Percentiles rank a stretch among this genome's conserved stretches.
Evolutionary conservation across 2,888 invertebrate species (phyloP).

Genomic region (Drosophila demipolita): DNA sequence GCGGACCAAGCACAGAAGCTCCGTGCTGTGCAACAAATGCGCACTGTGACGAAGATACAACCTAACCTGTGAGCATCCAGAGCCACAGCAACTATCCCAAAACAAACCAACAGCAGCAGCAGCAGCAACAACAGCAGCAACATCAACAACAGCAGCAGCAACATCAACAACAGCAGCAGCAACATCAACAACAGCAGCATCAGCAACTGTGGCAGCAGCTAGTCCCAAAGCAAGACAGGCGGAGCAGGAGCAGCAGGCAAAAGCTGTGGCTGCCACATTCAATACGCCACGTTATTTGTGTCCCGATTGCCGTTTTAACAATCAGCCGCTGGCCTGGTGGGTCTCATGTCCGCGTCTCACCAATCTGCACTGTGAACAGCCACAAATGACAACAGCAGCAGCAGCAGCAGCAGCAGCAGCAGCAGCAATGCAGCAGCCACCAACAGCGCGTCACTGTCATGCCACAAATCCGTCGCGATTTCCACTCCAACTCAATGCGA

Average conservation of each 20-base stretch:
- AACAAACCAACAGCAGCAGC: slow-evolving; percentile 15
- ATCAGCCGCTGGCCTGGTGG: slow-evolving; percentile 84
- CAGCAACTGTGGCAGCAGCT: slow-evolving; percentile 12
- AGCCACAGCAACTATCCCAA: slow-evolving; percentile 29
- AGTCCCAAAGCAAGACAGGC: slow-evolving; percentile 36
- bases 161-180: slow-evolving; percentile 5
- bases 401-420: slow-evolving; percentile 55
- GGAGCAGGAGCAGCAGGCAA: background rate
- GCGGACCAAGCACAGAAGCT: slow-evolving; percentile 65
- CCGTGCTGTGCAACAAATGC: slow-evolving; percentile 83
- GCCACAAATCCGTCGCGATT: slow-evolving; percentile 58
- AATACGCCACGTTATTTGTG: slow-evolving; percentile 81
- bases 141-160: slow-evolving; percentile 7
- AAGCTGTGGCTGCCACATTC: slow-evolving; percentile 31
- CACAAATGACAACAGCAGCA: slow-evolving; percentile 47
- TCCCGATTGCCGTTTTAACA: slow-evolving; percentile 83
- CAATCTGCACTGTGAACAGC: slow-evolving; percentile 67
- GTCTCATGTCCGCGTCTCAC: slow-evolving; percentile 84
- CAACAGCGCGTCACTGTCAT: slow-evolving; percentile 51
- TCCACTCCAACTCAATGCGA: slow-evolving; percentile 48
- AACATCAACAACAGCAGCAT: background rate
- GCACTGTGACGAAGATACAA: slow-evolving; percentile 85
- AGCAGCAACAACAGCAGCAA: background rate
- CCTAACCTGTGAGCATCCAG: slow-evolving; percentile 80
- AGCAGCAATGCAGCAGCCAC: slow-evolving; percentile 36